Conservation (phyloP, 2,888 invertebrate species). For the Trypoxylon attenuatum region DNA sequence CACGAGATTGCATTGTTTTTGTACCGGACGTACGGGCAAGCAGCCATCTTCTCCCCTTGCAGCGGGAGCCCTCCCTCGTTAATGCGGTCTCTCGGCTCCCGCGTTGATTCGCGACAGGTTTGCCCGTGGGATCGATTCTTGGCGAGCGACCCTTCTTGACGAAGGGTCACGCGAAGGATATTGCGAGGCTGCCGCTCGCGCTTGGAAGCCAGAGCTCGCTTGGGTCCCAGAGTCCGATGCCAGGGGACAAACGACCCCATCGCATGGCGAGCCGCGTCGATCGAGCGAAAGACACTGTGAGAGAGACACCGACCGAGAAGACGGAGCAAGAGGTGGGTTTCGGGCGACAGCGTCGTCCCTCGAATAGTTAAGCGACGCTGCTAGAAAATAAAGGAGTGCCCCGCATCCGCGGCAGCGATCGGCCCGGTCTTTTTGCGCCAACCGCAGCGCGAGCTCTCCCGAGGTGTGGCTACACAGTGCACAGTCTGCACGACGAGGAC, state of each 20-base stretch:
- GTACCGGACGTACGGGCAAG: background rate
- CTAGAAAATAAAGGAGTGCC: background rate
- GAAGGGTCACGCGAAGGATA: constrained; percentile 46
- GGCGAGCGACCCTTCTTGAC: constrained; percentile 41
- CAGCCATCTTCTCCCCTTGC: background rate
- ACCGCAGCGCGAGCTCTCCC: constrained; percentile 11
- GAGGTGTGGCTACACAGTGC: constrained; percentile 39
- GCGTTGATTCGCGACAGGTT: constrained; percentile 28
- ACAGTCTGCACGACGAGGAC: background rate
- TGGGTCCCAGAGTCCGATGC: too few species aligned
- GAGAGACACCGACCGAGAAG: background rate
- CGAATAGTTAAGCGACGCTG: background rate
- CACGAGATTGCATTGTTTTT: background rate
- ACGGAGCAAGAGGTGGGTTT: background rate
- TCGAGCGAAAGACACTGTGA: background rate
- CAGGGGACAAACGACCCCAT: too few species aligned
- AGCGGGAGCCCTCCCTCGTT: background rate
- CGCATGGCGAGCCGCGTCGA: background rate
- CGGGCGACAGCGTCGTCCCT: background rate
- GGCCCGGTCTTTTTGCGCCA: constrained; percentile 23
- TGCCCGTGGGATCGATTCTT: constrained; percentile 35
- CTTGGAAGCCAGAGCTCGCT: constrained; percentile 24
- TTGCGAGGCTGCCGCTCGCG: constrained; percentile 34
- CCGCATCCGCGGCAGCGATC: background rate
- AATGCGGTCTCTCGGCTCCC: background rate